phyloP scores from a whole-genome alignment of 2,113 vertebrate species.

The Rhea pennata region DNA sequence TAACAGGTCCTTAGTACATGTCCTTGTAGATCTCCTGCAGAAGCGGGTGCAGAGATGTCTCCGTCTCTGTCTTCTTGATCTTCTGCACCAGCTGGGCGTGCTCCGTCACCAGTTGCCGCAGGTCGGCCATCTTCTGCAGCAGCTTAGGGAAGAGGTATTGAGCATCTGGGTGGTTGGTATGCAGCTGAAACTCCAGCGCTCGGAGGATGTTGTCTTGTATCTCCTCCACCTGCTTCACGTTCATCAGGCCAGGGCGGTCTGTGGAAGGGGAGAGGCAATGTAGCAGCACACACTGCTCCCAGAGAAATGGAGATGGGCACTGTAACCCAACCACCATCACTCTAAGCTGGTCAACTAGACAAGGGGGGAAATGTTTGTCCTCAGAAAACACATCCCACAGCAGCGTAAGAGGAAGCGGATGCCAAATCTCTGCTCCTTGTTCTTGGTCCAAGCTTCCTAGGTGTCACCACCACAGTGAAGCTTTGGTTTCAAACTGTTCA shows the following conservation, averaged over 20 bases:
- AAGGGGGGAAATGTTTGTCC: background rate
- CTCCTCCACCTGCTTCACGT: constrained; percentile 95
- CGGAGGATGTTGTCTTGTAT: constrained; percentile 96
- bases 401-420: background rate
- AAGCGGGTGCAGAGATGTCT: constrained; percentile 94
- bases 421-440: background rate
- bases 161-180: constrained; percentile 92
- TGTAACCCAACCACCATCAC: background rate
- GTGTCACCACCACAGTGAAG: fast-evolving
- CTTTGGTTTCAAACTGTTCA: background rate
- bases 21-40: constrained; percentile 99
- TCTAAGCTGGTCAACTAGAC: background rate
- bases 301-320: background rate
- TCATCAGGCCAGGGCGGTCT: constrained; percentile 97
- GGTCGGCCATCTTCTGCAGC: constrained; percentile 99
- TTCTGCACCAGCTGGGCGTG: constrained; percentile 96
- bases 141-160: constrained; percentile 98
- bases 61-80: constrained; percentile 96
- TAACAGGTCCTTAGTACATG: constrained; percentile 89
- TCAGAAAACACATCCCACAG: background rate
- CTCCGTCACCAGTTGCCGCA: constrained; percentile 96
- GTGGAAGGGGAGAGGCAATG: constrained; percentile 18
- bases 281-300: background rate
- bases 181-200: constrained; percentile 93
- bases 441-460: background rate